These are phyloP conservation scores for Panulirus ornatus DNA, from an alignment of 1,140 invertebrate species.

Conservation along the genomic window DNA sequence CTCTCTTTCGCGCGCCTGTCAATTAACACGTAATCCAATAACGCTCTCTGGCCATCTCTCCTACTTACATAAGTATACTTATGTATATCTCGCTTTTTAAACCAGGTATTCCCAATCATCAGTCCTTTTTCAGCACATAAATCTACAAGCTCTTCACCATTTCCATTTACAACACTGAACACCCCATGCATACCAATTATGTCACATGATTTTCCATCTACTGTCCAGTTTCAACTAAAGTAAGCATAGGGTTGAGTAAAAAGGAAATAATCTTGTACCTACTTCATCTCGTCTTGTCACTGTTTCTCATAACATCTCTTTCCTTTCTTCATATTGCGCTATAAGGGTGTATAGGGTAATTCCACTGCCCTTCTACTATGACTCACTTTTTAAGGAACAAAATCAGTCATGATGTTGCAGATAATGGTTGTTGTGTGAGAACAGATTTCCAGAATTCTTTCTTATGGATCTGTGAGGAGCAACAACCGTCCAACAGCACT, in stretches of 20 bases:
- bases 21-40: too few relatives aligned
- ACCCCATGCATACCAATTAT: not conserved
- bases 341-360: not conserved
- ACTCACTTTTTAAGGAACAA: not conserved
- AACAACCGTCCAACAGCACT: slow-evolving; percentile 1
- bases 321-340: not conserved
- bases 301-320: not conserved
- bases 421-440: slow-evolving; percentile 2
- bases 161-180: not conserved
- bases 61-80: too few relatives aligned
- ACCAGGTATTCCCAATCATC: too few relatives aligned
- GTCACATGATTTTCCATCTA: not conserved
- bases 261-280: too few relatives aligned
- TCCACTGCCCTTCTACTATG: not conserved
- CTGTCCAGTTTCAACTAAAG: not conserved
- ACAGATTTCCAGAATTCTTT: not conserved
- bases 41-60: too few relatives aligned
- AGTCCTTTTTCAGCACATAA: too few relatives aligned
- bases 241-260: too few relatives aligned
- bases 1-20: too few relatives aligned
- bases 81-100: too few relatives aligned
- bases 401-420: not conserved
- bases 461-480: not conserved
- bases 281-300: too few relatives aligned
- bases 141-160: too few relatives aligned